These are phyloP conservation scores for Nesidiocoris tenuis DNA, from an alignment of 2,888 invertebrate genomes.

Conservation along the genomic window DNA sequence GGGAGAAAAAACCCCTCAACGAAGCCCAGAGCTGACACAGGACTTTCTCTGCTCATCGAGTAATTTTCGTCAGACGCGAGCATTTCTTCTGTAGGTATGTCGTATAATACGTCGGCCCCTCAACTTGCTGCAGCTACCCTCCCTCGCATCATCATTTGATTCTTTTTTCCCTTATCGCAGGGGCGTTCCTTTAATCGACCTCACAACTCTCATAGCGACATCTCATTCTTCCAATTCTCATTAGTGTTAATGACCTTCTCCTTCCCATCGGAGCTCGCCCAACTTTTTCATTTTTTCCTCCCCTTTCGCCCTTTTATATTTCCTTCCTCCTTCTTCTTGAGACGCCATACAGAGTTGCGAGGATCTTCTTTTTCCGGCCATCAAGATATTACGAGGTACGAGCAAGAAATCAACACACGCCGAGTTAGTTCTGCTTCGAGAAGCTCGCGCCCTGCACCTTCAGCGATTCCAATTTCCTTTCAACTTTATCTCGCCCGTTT, in stretches of 20 bases:
- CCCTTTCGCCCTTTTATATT: background rate
- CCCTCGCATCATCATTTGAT: background rate
- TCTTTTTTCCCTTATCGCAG: background rate
- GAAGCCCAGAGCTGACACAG: too few species aligned
- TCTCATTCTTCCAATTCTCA: conserved; percentile 40
- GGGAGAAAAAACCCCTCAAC: too few species aligned
- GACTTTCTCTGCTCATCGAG: background rate
- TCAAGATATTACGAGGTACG: conserved; percentile 14
- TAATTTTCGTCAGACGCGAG: background rate
- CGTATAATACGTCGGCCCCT: background rate
- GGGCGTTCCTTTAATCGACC: conserved; percentile 24
- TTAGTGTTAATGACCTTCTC: conserved; percentile 36
- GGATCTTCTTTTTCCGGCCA: background rate
- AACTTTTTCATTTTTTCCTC: background rate
- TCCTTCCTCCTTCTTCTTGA: background rate
- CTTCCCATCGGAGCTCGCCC: background rate
- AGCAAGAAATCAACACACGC: background rate
- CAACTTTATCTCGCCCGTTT: too few species aligned
- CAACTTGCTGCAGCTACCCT: background rate
- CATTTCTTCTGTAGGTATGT: background rate
- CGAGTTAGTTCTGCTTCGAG: background rate
- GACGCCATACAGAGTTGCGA: background rate
- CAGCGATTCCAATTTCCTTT: background rate
- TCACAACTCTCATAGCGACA: conserved; percentile 25
- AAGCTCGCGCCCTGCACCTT: background rate